A percentile compares a stretch with the other conserved stretches of the same genome.
phyloP scores from a whole-genome alignment of 2,888 invertebrate genomes.

The Drosophila macrothrix region DNA sequence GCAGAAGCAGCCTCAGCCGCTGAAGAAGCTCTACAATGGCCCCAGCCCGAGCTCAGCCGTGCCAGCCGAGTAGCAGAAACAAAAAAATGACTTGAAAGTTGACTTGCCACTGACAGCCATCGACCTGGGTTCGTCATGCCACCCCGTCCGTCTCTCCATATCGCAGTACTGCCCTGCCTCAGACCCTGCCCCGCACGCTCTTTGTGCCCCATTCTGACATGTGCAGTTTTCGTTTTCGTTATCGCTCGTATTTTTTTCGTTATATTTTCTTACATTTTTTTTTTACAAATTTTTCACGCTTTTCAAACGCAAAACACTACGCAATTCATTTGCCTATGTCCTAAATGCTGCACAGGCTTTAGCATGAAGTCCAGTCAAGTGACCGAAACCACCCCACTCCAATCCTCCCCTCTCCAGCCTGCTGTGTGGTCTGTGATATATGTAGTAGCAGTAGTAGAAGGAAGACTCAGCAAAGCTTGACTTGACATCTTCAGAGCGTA shows the following conservation, averaged over 20 bases:
- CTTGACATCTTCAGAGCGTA: slow-evolving; percentile 58
- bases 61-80: slow-evolving; percentile 35
- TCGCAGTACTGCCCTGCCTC: slow-evolving; percentile 16
- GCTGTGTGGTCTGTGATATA: slow-evolving; percentile 51
- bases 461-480: slow-evolving; percentile 63
- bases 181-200: not conserved
- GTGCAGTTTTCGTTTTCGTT: slow-evolving; percentile 65
- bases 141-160: slow-evolving; percentile 1
- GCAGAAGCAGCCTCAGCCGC: slow-evolving; percentile 34
- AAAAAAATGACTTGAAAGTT: slow-evolving; percentile 69
- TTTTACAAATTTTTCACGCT: slow-evolving; percentile 79
- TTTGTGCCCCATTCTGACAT: slow-evolving; percentile 52
- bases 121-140: slow-evolving; percentile 75
- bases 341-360: slow-evolving; percentile 22
- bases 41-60: slow-evolving; percentile 51
- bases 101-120: slow-evolving; percentile 78
- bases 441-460: slow-evolving; percentile 59
- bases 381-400: slow-evolving; percentile 21
- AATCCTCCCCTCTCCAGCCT: not conserved
- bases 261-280: slow-evolving; percentile 26
- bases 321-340: slow-evolving; percentile 78
- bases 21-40: slow-evolving; percentile 60
- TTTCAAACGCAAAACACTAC: slow-evolving; percentile 71
- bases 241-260: slow-evolving; percentile 15
- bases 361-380: slow-evolving; percentile 53